Evolutionary conservation across 1,140 invertebrate genomes (phyloP).

Genomic region (Euwallacea fornicatus): DNA sequence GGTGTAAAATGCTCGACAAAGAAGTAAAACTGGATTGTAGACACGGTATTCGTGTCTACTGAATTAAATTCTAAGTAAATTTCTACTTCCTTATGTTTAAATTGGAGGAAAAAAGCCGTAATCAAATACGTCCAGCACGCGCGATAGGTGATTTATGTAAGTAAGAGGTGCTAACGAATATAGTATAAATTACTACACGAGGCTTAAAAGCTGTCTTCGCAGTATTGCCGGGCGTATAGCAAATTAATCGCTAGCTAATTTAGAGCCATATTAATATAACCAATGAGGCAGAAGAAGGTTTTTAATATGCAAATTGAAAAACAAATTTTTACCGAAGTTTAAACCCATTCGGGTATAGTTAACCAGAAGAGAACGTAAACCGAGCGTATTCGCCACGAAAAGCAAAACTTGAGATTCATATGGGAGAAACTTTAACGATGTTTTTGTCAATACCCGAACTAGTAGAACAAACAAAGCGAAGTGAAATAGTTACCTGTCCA

Average conservation of each 20-base stretch:
- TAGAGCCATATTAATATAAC: not conserved
- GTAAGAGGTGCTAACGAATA: conserved; percentile 22
- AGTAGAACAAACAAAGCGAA: no score
- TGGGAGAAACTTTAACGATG: no score
- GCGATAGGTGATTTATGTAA: conserved; percentile 33
- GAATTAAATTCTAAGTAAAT: conserved; percentile 39
- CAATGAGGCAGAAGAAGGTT: no score
- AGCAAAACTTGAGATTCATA: no score
- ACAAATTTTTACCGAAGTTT: no score
- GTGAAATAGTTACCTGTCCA: no score
- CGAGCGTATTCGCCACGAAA: no score
- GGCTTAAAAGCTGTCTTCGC: not conserved
- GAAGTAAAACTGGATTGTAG: conserved; percentile 40
- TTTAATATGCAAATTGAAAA: no score
- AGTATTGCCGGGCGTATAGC: not conserved
- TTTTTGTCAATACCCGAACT: no score
- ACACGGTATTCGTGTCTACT: conserved; percentile 40
- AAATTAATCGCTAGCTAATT: conserved; percentile 4
- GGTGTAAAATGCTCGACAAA: conserved; percentile 39
- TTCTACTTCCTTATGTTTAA: conserved; percentile 40
- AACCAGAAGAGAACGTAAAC: no score
- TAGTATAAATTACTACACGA: conserved; percentile 12
- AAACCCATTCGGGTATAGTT: no score
- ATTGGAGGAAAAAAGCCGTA: conserved; percentile 34
- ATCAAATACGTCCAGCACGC: conserved; percentile 38